These are phyloP conservation scores for Zaprionus ghesquierei DNA, from an alignment of 1,140 invertebrate genomes.

Conservation along the genomic window DNA sequence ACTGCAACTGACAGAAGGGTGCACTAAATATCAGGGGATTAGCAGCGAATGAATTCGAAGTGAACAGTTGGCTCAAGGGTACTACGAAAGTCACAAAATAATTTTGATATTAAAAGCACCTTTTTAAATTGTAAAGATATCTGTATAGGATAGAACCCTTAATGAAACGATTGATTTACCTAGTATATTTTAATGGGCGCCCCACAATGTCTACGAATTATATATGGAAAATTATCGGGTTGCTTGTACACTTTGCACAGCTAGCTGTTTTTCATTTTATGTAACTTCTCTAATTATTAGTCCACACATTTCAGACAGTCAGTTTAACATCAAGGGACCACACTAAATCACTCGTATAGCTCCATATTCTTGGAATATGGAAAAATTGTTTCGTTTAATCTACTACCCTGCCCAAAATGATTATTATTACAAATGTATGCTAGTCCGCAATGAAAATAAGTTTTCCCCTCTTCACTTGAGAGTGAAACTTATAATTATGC, in stretches of 20 bases:
- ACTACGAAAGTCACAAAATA: neutral
- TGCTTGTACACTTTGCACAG: too few relatives aligned
- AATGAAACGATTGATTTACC: neutral
- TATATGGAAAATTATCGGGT: too few relatives aligned
- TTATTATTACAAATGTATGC: neutral
- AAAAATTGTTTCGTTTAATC: neutral
- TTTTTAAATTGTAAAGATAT: too few relatives aligned
- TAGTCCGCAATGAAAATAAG: neutral
- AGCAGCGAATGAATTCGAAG: neutral
- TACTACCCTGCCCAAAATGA: neutral
- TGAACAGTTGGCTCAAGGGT: neutral
- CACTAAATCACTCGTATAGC: neutral
- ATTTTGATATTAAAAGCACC: neutral
- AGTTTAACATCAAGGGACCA: neutral
- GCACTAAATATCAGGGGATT: neutral
- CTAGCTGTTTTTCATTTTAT: too few relatives aligned
- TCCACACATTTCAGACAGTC: neutral
- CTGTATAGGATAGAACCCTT: neutral
- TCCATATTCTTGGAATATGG: neutral
- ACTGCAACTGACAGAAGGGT: neutral
- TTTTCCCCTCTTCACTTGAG: neutral
- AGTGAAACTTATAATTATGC: slow-evolving; percentile 50
- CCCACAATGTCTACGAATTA: neutral
- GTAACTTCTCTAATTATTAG: slow-evolving; percentile 46
- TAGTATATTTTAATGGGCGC: neutral